Conservation (phyloP, 2,888 invertebrate species). For the Luperina nickerlii region DNA sequence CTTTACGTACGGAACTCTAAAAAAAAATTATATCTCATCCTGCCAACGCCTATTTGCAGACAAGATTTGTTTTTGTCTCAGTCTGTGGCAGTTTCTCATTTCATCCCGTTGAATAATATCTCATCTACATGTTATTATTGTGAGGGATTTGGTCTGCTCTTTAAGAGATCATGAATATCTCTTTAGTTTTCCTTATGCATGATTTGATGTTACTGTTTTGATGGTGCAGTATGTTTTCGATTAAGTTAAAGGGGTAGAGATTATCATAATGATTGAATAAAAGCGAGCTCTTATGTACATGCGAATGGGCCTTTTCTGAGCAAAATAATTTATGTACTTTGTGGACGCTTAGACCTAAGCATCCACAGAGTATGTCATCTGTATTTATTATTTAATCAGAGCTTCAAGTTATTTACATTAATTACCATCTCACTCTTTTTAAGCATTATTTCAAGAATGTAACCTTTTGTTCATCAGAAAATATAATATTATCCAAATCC, state of each 20-base stretch:
- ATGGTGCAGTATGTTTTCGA: slow-evolving; percentile 38
- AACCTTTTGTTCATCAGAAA: background rate
- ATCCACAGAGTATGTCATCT: no score
- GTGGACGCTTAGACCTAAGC: no score
- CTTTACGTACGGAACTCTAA: background rate
- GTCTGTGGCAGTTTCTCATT: slow-evolving; percentile 78
- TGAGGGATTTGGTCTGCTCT: slow-evolving; percentile 42
- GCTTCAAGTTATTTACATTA: background rate
- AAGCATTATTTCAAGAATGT: background rate
- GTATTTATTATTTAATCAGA: background rate
- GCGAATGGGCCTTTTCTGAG: no score
- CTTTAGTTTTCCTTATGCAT: slow-evolving; percentile 38
- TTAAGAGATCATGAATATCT: slow-evolving; percentile 54
- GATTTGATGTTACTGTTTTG: slow-evolving; percentile 33
- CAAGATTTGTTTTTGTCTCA: slow-evolving; percentile 82
- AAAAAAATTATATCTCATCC: slow-evolving; percentile 70
- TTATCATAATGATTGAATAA: slow-evolving; percentile 33
- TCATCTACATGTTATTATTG: slow-evolving; percentile 74
- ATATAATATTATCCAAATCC: no score
- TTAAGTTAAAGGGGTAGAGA: background rate
- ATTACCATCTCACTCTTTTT: background rate
- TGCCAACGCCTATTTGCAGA: slow-evolving; percentile 78
- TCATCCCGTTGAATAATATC: slow-evolving; percentile 71
- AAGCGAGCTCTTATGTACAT: background rate
- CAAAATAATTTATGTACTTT: no score